phyloP scores from a whole-genome alignment of 2,888 invertebrate species.

The Cylindroiulus punctatus region DNA sequence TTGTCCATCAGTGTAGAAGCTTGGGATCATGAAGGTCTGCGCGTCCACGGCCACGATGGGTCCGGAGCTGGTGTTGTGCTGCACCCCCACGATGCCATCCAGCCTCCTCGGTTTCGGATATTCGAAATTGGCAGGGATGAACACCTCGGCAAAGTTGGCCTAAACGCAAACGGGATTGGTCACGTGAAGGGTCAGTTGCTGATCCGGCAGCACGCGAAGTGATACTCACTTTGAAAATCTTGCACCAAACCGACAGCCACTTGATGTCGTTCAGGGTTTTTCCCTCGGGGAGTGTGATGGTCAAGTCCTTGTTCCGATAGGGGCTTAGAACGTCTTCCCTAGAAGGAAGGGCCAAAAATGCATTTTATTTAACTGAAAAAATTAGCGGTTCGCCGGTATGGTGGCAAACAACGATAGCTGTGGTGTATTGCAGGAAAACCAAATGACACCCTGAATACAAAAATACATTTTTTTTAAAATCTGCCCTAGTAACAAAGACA shows the following conservation, averaged over 20 bases:
- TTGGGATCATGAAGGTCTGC: constrained; percentile 90
- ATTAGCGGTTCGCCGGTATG: not conserved
- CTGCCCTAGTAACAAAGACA: no score
- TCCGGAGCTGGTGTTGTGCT: constrained; percentile 88
- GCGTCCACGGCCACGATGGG: constrained; percentile 91
- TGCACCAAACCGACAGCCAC: constrained; percentile 93
- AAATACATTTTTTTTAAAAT: no score
- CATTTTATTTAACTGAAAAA: constrained; percentile 56
- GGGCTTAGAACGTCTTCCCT: constrained; percentile 77
- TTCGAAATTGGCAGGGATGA: constrained; percentile 79
- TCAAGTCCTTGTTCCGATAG: constrained; percentile 84
- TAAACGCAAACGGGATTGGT: constrained; percentile 65
- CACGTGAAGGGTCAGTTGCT: constrained; percentile 11
- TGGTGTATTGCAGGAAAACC: not conserved
- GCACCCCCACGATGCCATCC: constrained; percentile 85
- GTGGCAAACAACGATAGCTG: not conserved
- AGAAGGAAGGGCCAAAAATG: constrained; percentile 51
- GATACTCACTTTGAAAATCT: constrained; percentile 85
- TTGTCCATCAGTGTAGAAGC: constrained; percentile 89
- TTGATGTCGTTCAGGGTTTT: constrained; percentile 86
- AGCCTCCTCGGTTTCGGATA: constrained; percentile 83
- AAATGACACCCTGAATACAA: not conserved
- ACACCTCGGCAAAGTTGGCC: constrained; percentile 90
- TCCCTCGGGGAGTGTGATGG: constrained; percentile 83
- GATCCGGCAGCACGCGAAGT: not conserved